Evolutionary conservation across 1,140 invertebrate genomes (phyloP), one percentile per base, ranked within the genome.

Genomic region (Diabrotica virgifera): DNA sequence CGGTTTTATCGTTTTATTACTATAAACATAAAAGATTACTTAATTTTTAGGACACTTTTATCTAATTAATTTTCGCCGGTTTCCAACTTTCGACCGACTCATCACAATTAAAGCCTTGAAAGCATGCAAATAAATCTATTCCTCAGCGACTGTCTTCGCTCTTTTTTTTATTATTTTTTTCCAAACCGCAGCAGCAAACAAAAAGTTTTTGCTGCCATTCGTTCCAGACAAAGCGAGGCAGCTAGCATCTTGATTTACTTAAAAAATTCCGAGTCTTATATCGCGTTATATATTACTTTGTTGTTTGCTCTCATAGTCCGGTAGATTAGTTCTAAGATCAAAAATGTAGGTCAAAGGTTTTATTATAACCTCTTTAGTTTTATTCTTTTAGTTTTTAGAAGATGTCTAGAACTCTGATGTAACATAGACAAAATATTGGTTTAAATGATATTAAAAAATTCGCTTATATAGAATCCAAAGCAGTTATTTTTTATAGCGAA

Each of bases 91-190:
- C n/a, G 40, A 46, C 8, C 40, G n/a, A 24, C 24, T 46, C 40
- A 46, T 46, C 40, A 46, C 40, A 46, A 10, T 46, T 46, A 46
- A 46, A 46, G n/a, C 40, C n/a, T n/a, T 46, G 40, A 46, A 46
- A 46, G 40, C 40, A 46, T 46, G 8, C 40, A n/a, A 46, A 46
- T 46, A 46, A 46, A 46, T 46, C 40, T 46, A 46, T 46, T 46
- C n/a, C n/a, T 46, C 40, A 46, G 40, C 40, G 40, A 46, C 40
- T 46, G 40, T 46, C n/a, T 46, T 46, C 40, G 40, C 40, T 10
- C 6, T 46, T 0, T 46, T 46, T 46, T 46, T 46, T 24, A 24
- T 1, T 24, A 24, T 24, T 46, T 46, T 46, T 46, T 46, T 6
- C n/a, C 8, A 46, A 46, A 46, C 8, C n/a, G n/a, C 8, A 5